Base-by-base conservation (phyloP, 2,113 vertebrate species). In the Prochilodus magdalenae region DNA sequence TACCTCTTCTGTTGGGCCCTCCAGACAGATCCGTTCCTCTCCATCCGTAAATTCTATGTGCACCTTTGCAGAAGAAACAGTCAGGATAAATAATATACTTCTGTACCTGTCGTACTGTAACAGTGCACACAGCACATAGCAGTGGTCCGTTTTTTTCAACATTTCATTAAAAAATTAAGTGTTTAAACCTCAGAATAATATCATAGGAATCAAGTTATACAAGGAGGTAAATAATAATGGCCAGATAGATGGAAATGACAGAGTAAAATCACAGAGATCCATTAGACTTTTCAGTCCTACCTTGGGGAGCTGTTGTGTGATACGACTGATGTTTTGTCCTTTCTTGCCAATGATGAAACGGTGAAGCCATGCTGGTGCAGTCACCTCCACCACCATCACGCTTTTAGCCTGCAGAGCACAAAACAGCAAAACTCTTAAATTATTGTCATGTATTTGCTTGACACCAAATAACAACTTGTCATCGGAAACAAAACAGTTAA, bases 311-410 rank as follows among this genome's bases (percentile, higher is more conserved):
- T 93, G 94, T 84, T 95, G 91, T 30, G 92, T 95, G 84, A 96
- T 95, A 66, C 92, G 92, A 5, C 93, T 89, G 53, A 95, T 94
- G 90, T 94, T 95, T 83, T 94, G 93, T 65, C 94, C 94, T 88
- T 95, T 95, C 77, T 95, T 94, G 70, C 93, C 94, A n/a, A 96
- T 95, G 86, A 96, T 95, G 90, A 94, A 95, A 81, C 91, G 94
- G 86, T 96, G 95, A 16, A 96, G 89, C 95, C 94, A 96, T 24
- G 94, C 93, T 0, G 94, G 95, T 67, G 93, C 93, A 0, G 83
- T 94, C 76, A 95, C 94, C 40, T 94, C 92, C 81, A 93, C 89
- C 87, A 94, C 91, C 86, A 92, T 93, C 66, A 92, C 94, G 53
- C 92, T 93, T 86, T 94, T 95, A 0, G 93, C 93, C 95, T 96